phyloP scores from a whole-genome alignment of 64 coral and sea anemone genomes.

The Montipora foliosa region DNA sequence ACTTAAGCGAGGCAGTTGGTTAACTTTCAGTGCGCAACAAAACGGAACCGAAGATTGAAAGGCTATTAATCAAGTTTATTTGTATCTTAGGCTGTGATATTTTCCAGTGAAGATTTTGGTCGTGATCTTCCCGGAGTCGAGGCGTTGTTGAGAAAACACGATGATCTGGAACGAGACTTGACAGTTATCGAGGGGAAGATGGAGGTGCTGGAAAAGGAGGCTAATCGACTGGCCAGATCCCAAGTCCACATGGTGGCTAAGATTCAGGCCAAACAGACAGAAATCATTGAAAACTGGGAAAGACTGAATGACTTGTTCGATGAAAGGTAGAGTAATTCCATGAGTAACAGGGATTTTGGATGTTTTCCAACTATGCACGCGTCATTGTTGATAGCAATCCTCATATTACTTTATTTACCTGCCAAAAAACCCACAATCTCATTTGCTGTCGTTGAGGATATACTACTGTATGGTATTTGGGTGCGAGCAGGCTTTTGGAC shows the following conservation, averaged over 20 bases:
- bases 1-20: too few species aligned
- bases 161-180: conserved; percentile 91
- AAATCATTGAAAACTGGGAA: conserved; percentile 96
- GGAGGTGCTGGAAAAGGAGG: conserved; percentile 87
- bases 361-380: not conserved
- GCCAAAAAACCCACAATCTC: too few species aligned
- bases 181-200: conserved; percentile 89
- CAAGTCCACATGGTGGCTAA: conserved; percentile 72
- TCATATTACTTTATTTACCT: too few species aligned
- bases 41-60: not conserved
- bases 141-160: conserved; percentile 88
- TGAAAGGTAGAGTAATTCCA: conserved; percentile 59
- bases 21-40: too few species aligned
- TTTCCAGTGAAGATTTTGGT: conserved; percentile 86
- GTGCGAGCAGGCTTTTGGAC: too few species aligned
- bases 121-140: conserved; percentile 84
- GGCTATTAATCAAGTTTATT: not conserved
- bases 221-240: conserved; percentile 75
- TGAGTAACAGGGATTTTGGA: too few species aligned
- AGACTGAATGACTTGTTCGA: conserved; percentile 96
- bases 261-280: conserved; percentile 79
- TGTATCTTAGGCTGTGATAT: conserved; percentile 52
- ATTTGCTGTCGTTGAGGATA: too few species aligned
- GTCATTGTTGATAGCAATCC: too few species aligned
- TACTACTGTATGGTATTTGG: too few species aligned